phyloP scores from a whole-genome alignment of 2,797 vertebrate genomes.

The Lacerta bilineata region DNA sequence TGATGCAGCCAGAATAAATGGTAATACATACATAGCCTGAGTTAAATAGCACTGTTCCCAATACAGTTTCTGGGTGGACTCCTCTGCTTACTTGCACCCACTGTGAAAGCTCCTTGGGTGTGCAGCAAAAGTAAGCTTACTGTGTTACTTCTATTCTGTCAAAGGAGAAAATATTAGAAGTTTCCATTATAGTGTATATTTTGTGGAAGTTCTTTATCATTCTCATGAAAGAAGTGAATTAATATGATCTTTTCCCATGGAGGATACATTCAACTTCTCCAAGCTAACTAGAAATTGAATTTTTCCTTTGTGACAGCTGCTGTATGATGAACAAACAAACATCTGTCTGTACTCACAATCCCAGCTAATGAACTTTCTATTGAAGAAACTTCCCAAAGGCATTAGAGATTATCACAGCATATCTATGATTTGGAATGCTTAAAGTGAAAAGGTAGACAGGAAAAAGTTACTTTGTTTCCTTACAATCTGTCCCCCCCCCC shows the following conservation, averaged over 20 bases:
- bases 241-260: neutral
- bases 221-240: neutral
- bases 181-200: neutral
- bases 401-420: neutral
- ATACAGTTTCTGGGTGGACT: neutral
- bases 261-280: neutral
- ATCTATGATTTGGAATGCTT: neutral
- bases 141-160: no score
- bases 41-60: neutral
- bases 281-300: neutral
- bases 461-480: neutral
- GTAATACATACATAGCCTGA: no score
- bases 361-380: neutral
- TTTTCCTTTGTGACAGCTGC: neutral
- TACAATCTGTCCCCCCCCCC: neutral
- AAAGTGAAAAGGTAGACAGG: neutral
- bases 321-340: neutral
- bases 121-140: neutral
- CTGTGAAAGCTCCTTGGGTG: neutral
- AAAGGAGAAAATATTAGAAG: neutral
- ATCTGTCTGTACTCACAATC: neutral
- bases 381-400: constrained; percentile 8
- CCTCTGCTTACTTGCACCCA: neutral
- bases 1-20: no score
- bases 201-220: no score